Evolutionary conservation across 2,113 vertebrate genomes (phyloP).

Genomic region (Aix galericulata): DNA sequence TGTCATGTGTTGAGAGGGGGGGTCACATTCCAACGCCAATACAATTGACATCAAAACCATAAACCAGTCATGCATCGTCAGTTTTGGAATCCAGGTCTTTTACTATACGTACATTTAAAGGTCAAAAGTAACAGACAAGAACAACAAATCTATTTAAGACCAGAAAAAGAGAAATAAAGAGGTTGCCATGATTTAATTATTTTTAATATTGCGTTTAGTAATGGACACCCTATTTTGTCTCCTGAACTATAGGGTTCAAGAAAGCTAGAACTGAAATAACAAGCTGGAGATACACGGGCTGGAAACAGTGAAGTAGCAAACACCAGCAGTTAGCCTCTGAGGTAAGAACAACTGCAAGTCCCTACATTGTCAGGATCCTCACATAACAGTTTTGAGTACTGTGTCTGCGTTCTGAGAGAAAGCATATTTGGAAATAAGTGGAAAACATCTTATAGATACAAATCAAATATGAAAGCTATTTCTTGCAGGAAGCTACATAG

Average conservation of each 20-base stretch:
- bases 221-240: neutral
- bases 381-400: neutral
- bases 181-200: neutral
- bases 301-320: neutral
- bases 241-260: neutral
- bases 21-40: neutral
- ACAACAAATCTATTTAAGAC: neutral
- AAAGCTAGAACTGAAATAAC: neutral
- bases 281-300: neutral
- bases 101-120: neutral
- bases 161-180: neutral
- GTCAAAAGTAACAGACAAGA: neutral
- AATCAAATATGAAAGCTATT: neutral
- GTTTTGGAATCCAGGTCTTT: neutral
- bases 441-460: neutral
- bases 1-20: neutral
- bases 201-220: neutral
- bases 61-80: neutral
- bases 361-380: neutral
- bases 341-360: neutral
- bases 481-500: neutral
- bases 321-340: neutral
- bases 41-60: neutral
- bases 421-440: neutral
- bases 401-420: neutral